Percentiles rank a stretch among this genome's conserved stretches.
These are phyloP conservation scores for human (Homo sapiens) DNA, from an alignment of 2,113 vertebrate genomes.

Conservation along the genomic window GRCh38 chr6:118884501-118885000, in stretches of 20 bases:
- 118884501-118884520: background rate
- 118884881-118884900: background rate
- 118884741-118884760: no score
- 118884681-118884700: background rate
- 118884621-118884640: background rate
- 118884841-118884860: background rate
- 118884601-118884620: background rate
- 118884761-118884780: background rate
- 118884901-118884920: no score
- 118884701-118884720: background rate
- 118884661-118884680: background rate
- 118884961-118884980: no score
- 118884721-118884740: background rate
- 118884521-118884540: background rate
- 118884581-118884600: background rate
- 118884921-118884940: no score
- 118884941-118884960: no score
- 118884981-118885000: no score
- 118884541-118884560: background rate
- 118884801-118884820: background rate
- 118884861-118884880: background rate
- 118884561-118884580: background rate
- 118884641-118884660: background rate
- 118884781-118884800: background rate
- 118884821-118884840: background rate